A percentile compares a stretch with the other conserved stretches of the same genome.
phyloP scores from a whole-genome alignment of 2,888 invertebrate species.

The Disparrhopalites patrizii region DNA sequence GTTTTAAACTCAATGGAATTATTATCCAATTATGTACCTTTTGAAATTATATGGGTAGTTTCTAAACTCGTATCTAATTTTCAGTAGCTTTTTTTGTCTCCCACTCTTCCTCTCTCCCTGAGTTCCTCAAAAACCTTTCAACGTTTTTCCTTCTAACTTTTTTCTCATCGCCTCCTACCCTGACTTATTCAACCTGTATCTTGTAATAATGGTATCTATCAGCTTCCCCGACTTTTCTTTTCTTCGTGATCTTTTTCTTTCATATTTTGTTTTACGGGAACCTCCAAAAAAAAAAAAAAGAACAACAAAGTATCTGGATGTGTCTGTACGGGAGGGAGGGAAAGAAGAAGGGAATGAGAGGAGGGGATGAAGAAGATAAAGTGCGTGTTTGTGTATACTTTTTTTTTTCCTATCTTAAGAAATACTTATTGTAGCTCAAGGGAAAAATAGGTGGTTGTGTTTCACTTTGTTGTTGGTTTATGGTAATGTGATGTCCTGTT shows the following conservation, averaged over 20 bases:
- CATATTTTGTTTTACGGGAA: too few species aligned
- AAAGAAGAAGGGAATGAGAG: background rate
- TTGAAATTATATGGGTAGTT: conserved; percentile 15
- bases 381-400: background rate
- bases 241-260: too few species aligned
- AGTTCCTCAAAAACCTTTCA: too few species aligned
- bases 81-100: conserved; percentile 23
- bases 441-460: background rate
- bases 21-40: conserved; percentile 28
- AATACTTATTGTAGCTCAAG: background rate
- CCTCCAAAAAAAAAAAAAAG: too few species aligned
- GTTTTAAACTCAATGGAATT: conserved; percentile 27
- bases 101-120: too few species aligned
- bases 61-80: conserved; percentile 17
- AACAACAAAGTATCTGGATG: too few species aligned
- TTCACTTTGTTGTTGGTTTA: background rate
- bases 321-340: too few species aligned
- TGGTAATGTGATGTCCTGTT: background rate
- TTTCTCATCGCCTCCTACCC: too few species aligned
- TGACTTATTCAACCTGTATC: too few species aligned
- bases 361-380: background rate
- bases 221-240: too few species aligned
- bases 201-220: too few species aligned
- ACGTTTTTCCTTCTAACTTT: background rate
- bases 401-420: background rate